Percentiles rank a stretch among this genome's conserved stretches.
phyloP scores from a whole-genome alignment of 2,888 invertebrate genomes.

The Drosophila falleni region DNA sequence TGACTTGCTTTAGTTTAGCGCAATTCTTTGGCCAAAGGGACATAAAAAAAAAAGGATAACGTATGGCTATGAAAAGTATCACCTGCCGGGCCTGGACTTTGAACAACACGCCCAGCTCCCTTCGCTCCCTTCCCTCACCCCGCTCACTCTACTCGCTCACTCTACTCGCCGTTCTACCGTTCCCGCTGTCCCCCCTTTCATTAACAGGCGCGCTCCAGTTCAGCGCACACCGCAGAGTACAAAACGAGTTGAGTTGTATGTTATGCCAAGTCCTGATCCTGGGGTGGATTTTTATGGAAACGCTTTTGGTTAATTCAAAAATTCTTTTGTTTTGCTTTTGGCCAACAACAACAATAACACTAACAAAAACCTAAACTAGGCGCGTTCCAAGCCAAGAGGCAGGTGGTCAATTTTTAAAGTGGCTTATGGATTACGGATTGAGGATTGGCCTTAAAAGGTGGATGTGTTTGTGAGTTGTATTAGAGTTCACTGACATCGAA shows the following conservation, averaged over 20 bases:
- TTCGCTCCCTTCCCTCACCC: not conserved
- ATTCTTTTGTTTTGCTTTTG: constrained; percentile 75
- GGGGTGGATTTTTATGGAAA: constrained; percentile 77
- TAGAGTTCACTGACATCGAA: constrained; percentile 64
- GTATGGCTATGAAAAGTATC: constrained; percentile 60
- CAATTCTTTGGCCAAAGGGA: constrained; percentile 8
- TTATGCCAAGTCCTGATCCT: constrained; percentile 35
- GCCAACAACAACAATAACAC: constrained; percentile 26
- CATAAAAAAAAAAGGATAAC: constrained; percentile 27
- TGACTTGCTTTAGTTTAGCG: constrained; percentile 7
- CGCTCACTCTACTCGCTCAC: not conserved
- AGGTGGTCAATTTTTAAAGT: constrained; percentile 60
- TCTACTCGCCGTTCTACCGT: constrained; percentile 1
- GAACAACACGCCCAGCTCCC: constrained; percentile 39
- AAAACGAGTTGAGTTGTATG: constrained; percentile 18
- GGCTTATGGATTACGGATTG: constrained; percentile 70
- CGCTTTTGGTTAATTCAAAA: constrained; percentile 78
- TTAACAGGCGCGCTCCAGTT: constrained; percentile 65
- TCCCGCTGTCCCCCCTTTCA: constrained; percentile 7
- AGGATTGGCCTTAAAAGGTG: constrained; percentile 18
- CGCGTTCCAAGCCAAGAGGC: constrained; percentile 56
- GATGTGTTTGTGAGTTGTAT: not conserved
- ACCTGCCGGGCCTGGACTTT: constrained; percentile 57
- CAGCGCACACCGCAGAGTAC: constrained; percentile 62
- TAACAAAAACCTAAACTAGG: constrained; percentile 49